Conservation (phyloP, 2,113 vertebrate genomes). For the Crotophaga sulcirostris region DNA sequence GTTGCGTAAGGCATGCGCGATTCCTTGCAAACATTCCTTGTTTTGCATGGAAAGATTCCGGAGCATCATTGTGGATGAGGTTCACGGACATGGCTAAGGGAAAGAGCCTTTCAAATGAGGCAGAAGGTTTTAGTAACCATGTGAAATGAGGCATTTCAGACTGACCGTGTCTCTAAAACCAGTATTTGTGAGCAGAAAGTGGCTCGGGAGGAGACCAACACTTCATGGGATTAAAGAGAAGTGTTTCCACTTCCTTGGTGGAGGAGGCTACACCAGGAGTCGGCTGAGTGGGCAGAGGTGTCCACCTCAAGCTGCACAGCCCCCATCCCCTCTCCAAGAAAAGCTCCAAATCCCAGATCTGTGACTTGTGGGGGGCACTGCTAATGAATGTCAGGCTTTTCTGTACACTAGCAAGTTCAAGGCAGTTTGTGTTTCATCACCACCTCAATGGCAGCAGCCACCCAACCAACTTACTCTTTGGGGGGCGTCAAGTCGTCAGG, state of each 20-base stretch:
- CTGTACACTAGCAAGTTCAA: background rate
- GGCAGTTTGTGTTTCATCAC: background rate
- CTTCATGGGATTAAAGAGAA: background rate
- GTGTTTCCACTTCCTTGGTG: background rate
- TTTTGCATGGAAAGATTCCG: slow-evolving; percentile 17
- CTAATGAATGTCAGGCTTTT: background rate
- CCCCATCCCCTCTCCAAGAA: background rate
- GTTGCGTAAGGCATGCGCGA: slow-evolving; percentile 39
- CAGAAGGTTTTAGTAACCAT: background rate
- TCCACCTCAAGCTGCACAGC: background rate
- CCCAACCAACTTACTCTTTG: slow-evolving; percentile 85
- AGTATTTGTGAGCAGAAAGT: background rate
- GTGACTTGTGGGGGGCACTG: accelerated
- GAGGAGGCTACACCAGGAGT: background rate
- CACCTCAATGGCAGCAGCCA: background rate
- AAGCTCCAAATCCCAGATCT: background rate
- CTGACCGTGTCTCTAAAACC: background rate
- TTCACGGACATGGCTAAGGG: background rate
- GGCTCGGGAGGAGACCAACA: background rate
- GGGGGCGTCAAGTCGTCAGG: slow-evolving; percentile 94
- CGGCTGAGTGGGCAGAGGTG: background rate
- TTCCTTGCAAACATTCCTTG: slow-evolving; percentile 11
- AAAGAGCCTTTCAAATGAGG: background rate
- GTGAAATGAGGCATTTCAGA: background rate
- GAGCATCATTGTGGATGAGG: background rate